These are phyloP conservation scores for Pipa parva DNA, from an alignment of 2,113 vertebrate species.

Conservation along the genomic window DNA sequence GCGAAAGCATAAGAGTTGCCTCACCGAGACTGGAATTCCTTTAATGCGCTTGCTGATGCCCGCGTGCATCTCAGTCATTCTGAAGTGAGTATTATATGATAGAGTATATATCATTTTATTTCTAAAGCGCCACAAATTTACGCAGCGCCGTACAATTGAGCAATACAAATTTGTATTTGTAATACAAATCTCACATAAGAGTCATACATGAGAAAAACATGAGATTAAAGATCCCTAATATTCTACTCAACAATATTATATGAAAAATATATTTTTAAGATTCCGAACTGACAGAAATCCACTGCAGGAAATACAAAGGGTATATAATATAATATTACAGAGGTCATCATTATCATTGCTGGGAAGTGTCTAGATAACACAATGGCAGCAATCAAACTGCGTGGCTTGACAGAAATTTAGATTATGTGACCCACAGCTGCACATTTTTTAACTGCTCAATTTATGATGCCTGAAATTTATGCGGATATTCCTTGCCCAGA, in stretches of 20 bases:
- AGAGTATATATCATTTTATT: too few species aligned
- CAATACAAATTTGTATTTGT: too few species aligned
- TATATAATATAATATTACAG: constrained; percentile 4
- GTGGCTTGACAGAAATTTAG: constrained; percentile 21
- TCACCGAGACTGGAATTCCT: too few species aligned
- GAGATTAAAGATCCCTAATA: background rate
- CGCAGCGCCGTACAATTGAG: too few species aligned
- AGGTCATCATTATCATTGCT: constrained; percentile 31
- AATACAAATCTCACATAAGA: too few species aligned
- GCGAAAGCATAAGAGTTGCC: too few species aligned
- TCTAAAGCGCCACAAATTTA: too few species aligned
- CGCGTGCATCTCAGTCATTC: too few species aligned
- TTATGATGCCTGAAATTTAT: constrained; percentile 19
- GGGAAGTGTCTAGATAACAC: constrained; percentile 25
- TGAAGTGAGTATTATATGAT: too few species aligned
- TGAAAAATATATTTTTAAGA: background rate
- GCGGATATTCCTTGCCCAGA: constrained; percentile 18
- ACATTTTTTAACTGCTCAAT: constrained; percentile 25
- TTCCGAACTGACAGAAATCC: background rate
- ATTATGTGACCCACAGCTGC: constrained; percentile 27
- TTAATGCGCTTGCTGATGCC: too few species aligned
- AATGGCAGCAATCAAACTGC: constrained; percentile 25
- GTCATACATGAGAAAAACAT: background rate
- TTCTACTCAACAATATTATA: background rate
- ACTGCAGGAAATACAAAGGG: background rate